Conservation (phyloP, 2,113 vertebrate species). For the Trematomus loennbergii region DNA sequence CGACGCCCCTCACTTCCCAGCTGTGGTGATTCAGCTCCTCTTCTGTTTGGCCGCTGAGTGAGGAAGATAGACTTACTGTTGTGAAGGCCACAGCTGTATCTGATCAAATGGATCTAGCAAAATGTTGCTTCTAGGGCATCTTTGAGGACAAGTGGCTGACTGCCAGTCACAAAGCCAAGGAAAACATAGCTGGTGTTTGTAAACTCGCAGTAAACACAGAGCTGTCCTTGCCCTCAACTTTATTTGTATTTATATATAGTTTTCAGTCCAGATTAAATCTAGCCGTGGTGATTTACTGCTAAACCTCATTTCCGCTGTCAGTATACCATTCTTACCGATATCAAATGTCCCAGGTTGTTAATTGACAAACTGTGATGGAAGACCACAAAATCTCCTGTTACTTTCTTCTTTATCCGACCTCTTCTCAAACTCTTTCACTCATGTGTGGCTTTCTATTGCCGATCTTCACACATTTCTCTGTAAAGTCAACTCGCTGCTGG, state of each 20-base stretch:
- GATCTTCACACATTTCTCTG: slow-evolving; percentile 52
- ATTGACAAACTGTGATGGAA: slow-evolving; percentile 21
- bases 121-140: slow-evolving; percentile 53
- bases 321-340: neutral
- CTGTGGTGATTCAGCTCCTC: neutral
- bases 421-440: slow-evolving; percentile 16
- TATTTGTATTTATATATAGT: slow-evolving; percentile 56
- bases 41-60: slow-evolving; percentile 15
- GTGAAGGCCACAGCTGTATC: slow-evolving; percentile 65
- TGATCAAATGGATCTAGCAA: slow-evolving; percentile 57
- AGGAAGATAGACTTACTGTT: slow-evolving; percentile 27
- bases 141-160: slow-evolving; percentile 43
- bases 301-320: slow-evolving; percentile 36
- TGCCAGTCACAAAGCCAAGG: slow-evolving; percentile 52
- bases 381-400: slow-evolving; percentile 10
- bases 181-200: slow-evolving; percentile 67
- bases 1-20: neutral
- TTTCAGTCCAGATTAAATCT: slow-evolving; percentile 49
- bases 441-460: slow-evolving; percentile 27
- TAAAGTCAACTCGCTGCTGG: slow-evolving; percentile 39
- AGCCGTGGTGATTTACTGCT: slow-evolving; percentile 37
- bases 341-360: slow-evolving; percentile 30
- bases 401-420: slow-evolving; percentile 8
- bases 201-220: slow-evolving; percentile 59
- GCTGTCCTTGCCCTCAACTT: slow-evolving; percentile 39